Conservation (phyloP, 2,888 invertebrate genomes). For the Lasioglossum pauxillum region DNA sequence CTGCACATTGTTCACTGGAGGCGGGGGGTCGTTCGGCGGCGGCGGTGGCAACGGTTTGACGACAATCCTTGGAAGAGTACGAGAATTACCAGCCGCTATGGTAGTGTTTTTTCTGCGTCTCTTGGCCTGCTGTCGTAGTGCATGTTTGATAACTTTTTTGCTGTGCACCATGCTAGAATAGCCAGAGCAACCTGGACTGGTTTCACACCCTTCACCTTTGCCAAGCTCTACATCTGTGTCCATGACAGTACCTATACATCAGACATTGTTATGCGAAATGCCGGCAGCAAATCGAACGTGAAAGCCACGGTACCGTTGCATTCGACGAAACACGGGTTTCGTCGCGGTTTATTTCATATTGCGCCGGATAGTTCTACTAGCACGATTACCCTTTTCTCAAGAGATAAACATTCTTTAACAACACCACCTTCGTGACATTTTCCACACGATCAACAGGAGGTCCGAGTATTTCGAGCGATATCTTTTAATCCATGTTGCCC, state of each 20-base stretch:
- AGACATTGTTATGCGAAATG: constrained; percentile 55
- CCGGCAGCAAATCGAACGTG: constrained; percentile 49
- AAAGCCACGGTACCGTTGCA: constrained; percentile 40
- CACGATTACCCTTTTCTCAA: constrained; percentile 17
- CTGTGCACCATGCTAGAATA: constrained; percentile 85
- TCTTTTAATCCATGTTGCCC: constrained; percentile 31
- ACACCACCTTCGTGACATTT: constrained; percentile 58
- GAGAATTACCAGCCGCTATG: constrained; percentile 87
- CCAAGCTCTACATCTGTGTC: constrained; percentile 79
- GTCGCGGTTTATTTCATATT: constrained; percentile 54
- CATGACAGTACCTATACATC: constrained; percentile 74
- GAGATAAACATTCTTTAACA: constrained; percentile 66
- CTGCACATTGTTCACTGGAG: constrained; percentile 76
- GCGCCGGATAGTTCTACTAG: neutral
- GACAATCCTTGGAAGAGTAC: constrained; percentile 91
- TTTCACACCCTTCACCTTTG: constrained; percentile 80
- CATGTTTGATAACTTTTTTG: constrained; percentile 91
- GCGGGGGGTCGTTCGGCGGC: constrained; percentile 82
- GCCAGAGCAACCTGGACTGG: constrained; percentile 78
- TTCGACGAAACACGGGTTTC: constrained; percentile 12
- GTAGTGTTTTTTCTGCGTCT: constrained; percentile 92
- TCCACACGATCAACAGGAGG: constrained; percentile 20
- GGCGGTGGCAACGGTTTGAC: constrained; percentile 92
- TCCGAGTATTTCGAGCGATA: constrained; percentile 19
- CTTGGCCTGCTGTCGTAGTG: constrained; percentile 91